Percentiles rank a stretch among this genome's conserved stretches.
Evolutionary conservation across 2,113 vertebrate genomes (phyloP).

Genomic region (Eolophus roseicapilla): DNA sequence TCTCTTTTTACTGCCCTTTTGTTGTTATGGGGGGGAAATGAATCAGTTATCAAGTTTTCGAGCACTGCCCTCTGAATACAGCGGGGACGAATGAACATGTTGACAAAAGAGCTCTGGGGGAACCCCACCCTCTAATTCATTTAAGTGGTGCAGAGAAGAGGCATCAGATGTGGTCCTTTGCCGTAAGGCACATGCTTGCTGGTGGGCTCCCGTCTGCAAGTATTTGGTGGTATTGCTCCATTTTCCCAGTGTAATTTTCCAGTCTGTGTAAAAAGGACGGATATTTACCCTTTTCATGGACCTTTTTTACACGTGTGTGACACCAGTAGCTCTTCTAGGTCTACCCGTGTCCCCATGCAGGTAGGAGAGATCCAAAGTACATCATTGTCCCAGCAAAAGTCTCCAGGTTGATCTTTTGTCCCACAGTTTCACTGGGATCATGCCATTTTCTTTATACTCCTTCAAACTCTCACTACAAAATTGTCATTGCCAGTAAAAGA

Average conservation of each 20-base stretch:
- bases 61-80: neutral
- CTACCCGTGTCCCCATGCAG: neutral
- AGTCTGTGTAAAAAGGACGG: too few species aligned
- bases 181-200: fast-evolving
- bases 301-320: neutral
- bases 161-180: neutral
- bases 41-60: fast-evolving
- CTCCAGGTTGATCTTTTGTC: neutral
- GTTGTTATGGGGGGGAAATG: fast-evolving
- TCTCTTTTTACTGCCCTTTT: neutral
- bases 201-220: fast-evolving
- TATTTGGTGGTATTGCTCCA: fast-evolving
- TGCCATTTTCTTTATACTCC: neutral
- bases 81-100: neutral
- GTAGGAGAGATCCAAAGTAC: neutral
- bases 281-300: fast-evolving
- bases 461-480: neutral
- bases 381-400: neutral
- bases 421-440: fast-evolving
- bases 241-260: neutral
- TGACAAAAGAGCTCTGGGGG: fast-evolving
- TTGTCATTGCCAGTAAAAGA: neutral
- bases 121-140: neutral
- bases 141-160: neutral
- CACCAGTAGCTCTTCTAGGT: neutral